Base-by-base conservation (phyloP, 1,140 invertebrate genomes). In the Zaprionus capensis region DNA sequence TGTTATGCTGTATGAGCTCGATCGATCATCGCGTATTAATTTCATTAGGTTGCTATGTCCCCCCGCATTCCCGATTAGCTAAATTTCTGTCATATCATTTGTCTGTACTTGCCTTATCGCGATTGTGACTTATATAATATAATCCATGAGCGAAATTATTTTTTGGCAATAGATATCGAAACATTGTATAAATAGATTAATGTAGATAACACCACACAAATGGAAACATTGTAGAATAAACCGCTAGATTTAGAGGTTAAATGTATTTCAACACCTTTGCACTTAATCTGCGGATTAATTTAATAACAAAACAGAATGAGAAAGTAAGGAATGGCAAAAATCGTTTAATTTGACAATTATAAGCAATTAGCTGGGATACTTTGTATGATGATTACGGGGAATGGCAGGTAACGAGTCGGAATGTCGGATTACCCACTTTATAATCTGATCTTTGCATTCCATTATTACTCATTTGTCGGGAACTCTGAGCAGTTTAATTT, bases 11-110 rank as follows among this genome's bases (percentile, higher is more conserved):
- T 34, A 2, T n/a, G 7, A 15, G 51, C 20, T 49, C 34, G 15
- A 71, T 76, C 61, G 73, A 65, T 76, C 68, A 61, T 64, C 44
- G 59, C 12, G 26, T 31, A 44, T 59, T 44, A 69, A 68, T 56
- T 68, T 26, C 17, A 55, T 24, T 53, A 15, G 5, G 4, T 38
- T 46, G 24, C 36, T 31, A 31, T 63, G 26, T 41, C 26, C 4
- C 12, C 69, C 20, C 20, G 46, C 28, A 34, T 53, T 24, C 20
- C 22, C 44, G 49, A 41, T 73, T 46, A 62, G 36, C n/a, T 69
- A 17, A 41, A 51, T 22, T 55, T 63, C 34, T 26, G 49, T 56
- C 59, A 57, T 65, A 46, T 56, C 38, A 58, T 49, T 28, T 66
- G 1, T 6, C 5, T 17, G n/a, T 59, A 38, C 20, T 55, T 28